Base-by-base conservation (phyloP, 2,797 vertebrate genomes). In the Esox lucius region DNA sequence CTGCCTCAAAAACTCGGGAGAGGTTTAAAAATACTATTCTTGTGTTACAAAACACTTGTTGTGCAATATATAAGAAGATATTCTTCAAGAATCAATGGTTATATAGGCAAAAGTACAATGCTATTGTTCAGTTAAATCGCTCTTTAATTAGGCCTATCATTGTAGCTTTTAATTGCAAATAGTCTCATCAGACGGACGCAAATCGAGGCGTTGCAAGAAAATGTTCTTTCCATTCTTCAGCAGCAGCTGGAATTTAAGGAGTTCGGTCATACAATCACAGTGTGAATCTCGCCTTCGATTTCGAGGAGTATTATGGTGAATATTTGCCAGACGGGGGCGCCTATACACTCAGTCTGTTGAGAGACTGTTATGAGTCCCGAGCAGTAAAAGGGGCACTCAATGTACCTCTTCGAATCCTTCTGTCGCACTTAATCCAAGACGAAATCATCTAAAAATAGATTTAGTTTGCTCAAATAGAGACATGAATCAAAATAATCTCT, bases 261-360 rank as follows among this genome's bases (percentile, higher is more conserved):
- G 53, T 56, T n/a, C 17, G 53, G 8, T n/a, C 17, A 22, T 7
- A 56, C 7, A n/a, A 56, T 9, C 2, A 7, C 56, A 22, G 53
- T 19, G n/a, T 22, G n/a, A 19, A 56, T 42, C 5, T 64, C 42
- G 9, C 13, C 15, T 24, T 28, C 12, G 76, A 79, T 31, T 48
- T 74, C 56, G 26, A 16, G 70, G 64, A 80, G 82, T 26, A 83
- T 79, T 80, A 19, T 22, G 66, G 80, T 35, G 78, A 76, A 80
- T 80, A 82, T 81, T 62, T 82, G 87, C 86, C 90, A 70, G 87
- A 88, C 76, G 91, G 85, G 91, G 90, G 87, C 88, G 90, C 90
- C 70, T 90, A 84, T 76, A 83, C 80, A 83, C 86, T 56, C 16
- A n/a, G n/a, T 84, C 79, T 83, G 76, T 77, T 82, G 87, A 42